These are phyloP conservation scores for Salarias fasciatus DNA, from an alignment of 2,797 vertebrate genomes.

Conservation along the genomic window DNA sequence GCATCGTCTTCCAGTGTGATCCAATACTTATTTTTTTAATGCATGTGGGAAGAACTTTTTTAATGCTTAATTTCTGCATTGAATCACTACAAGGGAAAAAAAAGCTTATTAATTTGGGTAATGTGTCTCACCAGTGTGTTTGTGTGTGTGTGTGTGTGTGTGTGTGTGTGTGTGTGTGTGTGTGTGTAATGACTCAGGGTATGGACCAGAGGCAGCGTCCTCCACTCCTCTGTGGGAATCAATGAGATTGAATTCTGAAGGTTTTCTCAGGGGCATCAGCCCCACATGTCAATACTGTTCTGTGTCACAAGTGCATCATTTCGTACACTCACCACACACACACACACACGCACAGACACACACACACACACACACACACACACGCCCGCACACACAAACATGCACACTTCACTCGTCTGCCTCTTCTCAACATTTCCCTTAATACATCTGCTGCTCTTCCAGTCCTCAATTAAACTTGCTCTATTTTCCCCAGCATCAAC, in stretches of 20 bases:
- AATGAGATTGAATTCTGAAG: conserved; percentile 88
- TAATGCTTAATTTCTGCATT: conserved; percentile 4
- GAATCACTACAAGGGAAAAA: not conserved
- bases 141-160: conserved; percentile 19
- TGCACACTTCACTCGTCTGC: conserved; percentile 71
- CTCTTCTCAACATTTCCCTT: conserved; percentile 45
- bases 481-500: conserved; percentile 12
- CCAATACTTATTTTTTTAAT: too few species aligned
- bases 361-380: conserved; percentile 82
- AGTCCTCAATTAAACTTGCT: conserved; percentile 53
- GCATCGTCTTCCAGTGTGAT: too few species aligned
- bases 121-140: conserved; percentile 1
- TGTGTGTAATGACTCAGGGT: conserved; percentile 77
- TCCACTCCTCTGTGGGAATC: conserved; percentile 81
- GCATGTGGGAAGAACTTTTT: not conserved
- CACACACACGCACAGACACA: conserved; percentile 84
- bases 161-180: conserved; percentile 39
- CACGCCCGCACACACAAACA: conserved; percentile 78
- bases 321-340: conserved; percentile 79
- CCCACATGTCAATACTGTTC: conserved; percentile 83
- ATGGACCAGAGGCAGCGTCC: conserved; percentile 76
- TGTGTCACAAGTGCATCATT: conserved; percentile 85
- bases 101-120: conserved; percentile 1
- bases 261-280: conserved; percentile 82
- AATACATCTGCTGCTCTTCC: conserved; percentile 43